These are phyloP conservation scores for Apamea epomidion DNA, from an alignment of 2,888 invertebrate genomes.

Conservation along the genomic window DNA sequence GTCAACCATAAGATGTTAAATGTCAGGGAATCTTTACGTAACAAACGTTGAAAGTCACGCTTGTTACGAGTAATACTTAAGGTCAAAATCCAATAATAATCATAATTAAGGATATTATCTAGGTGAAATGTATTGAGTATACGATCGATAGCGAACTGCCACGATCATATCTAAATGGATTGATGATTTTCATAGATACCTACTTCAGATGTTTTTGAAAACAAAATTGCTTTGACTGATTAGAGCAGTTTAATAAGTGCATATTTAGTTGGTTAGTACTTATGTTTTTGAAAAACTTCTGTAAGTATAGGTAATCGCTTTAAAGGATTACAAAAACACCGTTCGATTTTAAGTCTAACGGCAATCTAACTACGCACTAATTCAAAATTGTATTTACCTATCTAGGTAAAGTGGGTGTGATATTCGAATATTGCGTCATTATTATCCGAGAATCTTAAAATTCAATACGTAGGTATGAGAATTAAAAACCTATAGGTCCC, in stretches of 20 bases:
- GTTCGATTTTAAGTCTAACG: conserved; percentile 28
- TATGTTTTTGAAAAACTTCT: conserved; percentile 18
- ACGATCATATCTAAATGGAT: conserved; percentile 25
- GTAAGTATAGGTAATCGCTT: conserved; percentile 17
- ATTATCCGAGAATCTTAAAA: conserved; percentile 1
- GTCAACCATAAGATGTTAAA: conserved; percentile 5
- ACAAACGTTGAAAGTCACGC: conserved; percentile 21
- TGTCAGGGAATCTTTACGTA: conserved; percentile 17
- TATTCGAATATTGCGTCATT: conserved; percentile 16
- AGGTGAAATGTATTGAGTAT: conserved; percentile 24
- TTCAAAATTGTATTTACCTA: background rate
- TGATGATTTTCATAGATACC: conserved; percentile 19
- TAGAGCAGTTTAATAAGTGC: background rate
- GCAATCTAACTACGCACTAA: conserved; percentile 12
- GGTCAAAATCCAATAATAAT: conserved; percentile 34
- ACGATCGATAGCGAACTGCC: conserved; percentile 16
- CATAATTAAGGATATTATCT: conserved; percentile 21
- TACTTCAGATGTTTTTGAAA: conserved; percentile 20
- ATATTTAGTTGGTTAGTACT: conserved; percentile 26
- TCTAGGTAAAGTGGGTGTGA: conserved; percentile 15
- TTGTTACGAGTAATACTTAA: background rate
- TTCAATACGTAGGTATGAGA: background rate
- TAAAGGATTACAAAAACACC: conserved; percentile 24
- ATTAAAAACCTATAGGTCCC: background rate
- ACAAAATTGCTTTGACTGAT: conserved; percentile 31